Evolutionary conservation across 1,140 invertebrate genomes (phyloP), one percentile per base, ranked within the genome.

Genomic region (Spodoptera litura): DNA sequence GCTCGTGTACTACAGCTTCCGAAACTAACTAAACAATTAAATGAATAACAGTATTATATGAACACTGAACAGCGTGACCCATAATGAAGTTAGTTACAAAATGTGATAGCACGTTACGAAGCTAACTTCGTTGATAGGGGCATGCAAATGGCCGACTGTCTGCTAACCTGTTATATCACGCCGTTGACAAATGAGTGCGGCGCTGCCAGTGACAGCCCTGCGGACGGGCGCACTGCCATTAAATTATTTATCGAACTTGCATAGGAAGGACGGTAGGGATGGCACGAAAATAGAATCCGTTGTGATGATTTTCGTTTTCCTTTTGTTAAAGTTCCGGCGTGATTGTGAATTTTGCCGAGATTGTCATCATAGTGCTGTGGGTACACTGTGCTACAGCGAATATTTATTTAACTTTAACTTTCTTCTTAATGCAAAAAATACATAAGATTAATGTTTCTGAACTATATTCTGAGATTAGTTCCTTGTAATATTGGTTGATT

Each of bases 101-200:
- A 66, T 73, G 78, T 79, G 15, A 79, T 73, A 38, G 59, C 59
- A 49, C 78, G 78, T 55, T 56, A 66, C 74, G 38, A 52, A 78
- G 79, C 71, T 79, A 66, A 66, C 62, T 66, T 66, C 62, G 10
- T 10, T 70, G 72, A 79, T 79, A 75, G 59, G 62, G 56, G 71
- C 77, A 78, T 81, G 80, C 80, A 76, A 81, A 81, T 81, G 80
- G 74, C 70, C 38, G 13, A 38, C 53, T 66, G 61, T 73, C 68
- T 62, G 35, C 74, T 68, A 81, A 56, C 74, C 79, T 81, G 79
- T 81, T 81, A 81, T 77, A 53, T 75, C 79, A 55, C 64, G 35
- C 52, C 79, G 79, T 80, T 85, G 84, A 85, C 84, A 85, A 83
- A 85, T 85, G 84, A 85, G 80, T 56, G 78, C 49, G 72, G 64